phyloP scores from a whole-genome alignment of 2,797 vertebrate genomes.

The Tokudaia tokunoshimensis region DNA sequence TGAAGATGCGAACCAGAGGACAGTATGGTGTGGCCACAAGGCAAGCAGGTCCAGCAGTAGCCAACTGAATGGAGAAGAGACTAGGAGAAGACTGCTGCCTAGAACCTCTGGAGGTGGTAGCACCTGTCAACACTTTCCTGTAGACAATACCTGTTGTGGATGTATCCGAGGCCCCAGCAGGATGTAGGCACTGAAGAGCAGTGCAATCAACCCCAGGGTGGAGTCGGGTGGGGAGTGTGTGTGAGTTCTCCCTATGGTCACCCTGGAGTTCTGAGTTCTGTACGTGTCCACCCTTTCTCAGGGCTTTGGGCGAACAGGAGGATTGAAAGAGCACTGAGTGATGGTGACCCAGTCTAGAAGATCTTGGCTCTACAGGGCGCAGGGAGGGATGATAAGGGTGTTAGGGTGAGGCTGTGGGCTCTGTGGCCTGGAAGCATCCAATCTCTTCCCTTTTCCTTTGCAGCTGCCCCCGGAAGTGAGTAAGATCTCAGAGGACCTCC shows the following conservation, averaged over 20 bases:
- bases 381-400: neutral
- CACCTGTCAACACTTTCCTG: neutral
- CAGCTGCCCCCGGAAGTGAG: slow-evolving; percentile 88
- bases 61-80: neutral
- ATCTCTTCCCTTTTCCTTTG: slow-evolving; percentile 71
- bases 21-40: neutral
- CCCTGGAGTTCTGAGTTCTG: neutral
- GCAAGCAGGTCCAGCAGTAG: neutral
- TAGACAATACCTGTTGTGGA: neutral
- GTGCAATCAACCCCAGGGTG: neutral
- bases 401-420: neutral
- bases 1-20: neutral
- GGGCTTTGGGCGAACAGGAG: neutral
- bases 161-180: neutral
- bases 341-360: neutral
- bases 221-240: neutral
- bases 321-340: neutral
- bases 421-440: rapidly evolving
- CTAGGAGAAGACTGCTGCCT: neutral
- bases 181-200: neutral
- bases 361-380: neutral
- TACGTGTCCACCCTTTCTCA: neutral
- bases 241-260: neutral
- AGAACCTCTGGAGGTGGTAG: neutral
- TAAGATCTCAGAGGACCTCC: slow-evolving; percentile 77